phyloP scores from a whole-genome alignment of 2,797 vertebrate genomes.

The Sternotherus odoratus region DNA sequence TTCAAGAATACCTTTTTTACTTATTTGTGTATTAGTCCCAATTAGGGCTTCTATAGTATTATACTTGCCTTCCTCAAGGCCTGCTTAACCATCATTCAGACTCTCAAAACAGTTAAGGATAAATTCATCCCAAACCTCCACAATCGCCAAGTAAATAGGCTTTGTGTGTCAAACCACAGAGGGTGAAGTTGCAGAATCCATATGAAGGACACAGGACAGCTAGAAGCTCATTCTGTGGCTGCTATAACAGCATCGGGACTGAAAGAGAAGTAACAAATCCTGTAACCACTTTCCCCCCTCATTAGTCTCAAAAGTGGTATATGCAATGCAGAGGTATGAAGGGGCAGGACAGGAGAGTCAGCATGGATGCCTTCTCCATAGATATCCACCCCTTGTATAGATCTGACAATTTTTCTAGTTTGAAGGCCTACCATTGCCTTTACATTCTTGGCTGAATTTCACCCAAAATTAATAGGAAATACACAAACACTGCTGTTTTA shows the following conservation, averaged over 20 bases:
- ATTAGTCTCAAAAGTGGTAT: background rate
- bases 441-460: background rate
- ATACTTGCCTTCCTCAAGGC: fast-evolving
- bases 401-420: background rate
- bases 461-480: background rate
- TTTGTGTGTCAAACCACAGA: background rate
- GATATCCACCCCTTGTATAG: background rate
- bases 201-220: background rate
- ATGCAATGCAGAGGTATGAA: background rate
- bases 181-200: background rate
- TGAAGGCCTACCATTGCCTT: background rate
- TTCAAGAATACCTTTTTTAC: background rate
- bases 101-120: background rate
- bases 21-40: background rate
- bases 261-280: background rate
- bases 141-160: background rate
- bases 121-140: background rate
- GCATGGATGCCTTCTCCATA: background rate
- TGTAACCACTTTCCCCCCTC: background rate
- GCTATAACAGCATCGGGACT: background rate
- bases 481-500: background rate
- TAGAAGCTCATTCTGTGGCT: background rate
- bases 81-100: background rate
- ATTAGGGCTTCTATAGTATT: background rate
- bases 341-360: background rate